Base-by-base conservation (phyloP, 2,797 vertebrate species). In the Sciurus carolinensis region DNA sequence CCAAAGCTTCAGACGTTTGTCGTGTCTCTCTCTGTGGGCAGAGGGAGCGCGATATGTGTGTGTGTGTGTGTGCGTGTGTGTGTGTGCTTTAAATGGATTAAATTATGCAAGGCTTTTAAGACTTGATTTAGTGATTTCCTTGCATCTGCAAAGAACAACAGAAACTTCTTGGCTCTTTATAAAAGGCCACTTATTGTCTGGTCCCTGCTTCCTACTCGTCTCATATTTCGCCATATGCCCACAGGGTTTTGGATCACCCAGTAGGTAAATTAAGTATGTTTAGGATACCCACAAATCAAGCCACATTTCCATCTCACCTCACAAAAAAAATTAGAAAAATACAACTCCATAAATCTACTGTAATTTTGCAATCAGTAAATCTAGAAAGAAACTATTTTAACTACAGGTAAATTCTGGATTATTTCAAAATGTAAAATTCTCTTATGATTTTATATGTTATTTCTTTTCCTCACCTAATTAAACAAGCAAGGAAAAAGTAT, bases 321-420 rank as follows among this genome's bases (percentile, higher is more conserved):
- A 59, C n/a, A 72, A 50, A 39, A 71, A 20, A 80, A 22, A 11
- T 71, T 33, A 59, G 6, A 69, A 59, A 73, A 89, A 39, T 67
- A 54, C 30, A 69, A 22, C 33, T 91, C 20, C 83, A 24, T 77
- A 13, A 86, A 59, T 85, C 14, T 92, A 22, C 33, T 92, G 13
- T 28, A 84, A 92, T 90, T 90, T 81, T 90, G 0, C 77, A 92
- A 57, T 57, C 50, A 84, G 52, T 94, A 95, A 88, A 83, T 86
- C n/a, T 73, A 94, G 57, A 52, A 36, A 77, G 17, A 62, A 39
- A 17, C 13, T 85, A 54, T 86, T 82, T 91, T 71, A 79, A 83
- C 47, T 67, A 26, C 22, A 75, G 50, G 12, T 57, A 90, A 86
- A 10, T 94, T 95, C 92, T 10, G 50, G 14, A 10, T 72, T 87